phyloP scores from a whole-genome alignment of 2,113 vertebrate species.

The Elephas maximus region DNA sequence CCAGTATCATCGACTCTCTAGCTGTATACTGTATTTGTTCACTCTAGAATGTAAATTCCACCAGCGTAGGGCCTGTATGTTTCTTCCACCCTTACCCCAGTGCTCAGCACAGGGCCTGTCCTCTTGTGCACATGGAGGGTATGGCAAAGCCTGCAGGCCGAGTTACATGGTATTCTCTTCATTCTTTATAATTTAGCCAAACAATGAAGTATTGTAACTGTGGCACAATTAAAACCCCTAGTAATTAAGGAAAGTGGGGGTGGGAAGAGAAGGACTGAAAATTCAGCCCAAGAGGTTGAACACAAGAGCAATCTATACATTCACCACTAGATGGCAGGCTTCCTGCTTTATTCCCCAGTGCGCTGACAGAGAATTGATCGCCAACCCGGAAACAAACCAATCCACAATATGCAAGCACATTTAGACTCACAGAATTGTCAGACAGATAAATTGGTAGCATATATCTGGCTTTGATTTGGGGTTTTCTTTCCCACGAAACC shows the following conservation, averaged over 20 bases:
- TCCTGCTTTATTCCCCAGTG: background rate
- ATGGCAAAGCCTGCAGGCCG: background rate
- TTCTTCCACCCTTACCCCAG: background rate
- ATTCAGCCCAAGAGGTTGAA: background rate
- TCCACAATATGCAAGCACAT: background rate
- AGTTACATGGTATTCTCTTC: background rate
- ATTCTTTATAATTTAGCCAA: conserved; percentile 4
- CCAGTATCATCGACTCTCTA: background rate
- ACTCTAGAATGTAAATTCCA: background rate
- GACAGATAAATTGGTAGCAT: background rate
- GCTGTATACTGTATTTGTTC: background rate
- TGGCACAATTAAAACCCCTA: conserved; percentile 4
- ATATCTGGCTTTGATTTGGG: background rate
- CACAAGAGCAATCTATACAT: background rate
- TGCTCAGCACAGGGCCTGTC: background rate
- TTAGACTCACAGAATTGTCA: background rate
- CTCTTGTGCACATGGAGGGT: background rate
- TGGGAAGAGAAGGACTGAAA: background rate
- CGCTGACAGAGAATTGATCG: background rate
- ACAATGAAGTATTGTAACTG: conserved; percentile 39
- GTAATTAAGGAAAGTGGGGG: conserved; percentile 5
- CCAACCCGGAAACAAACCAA: background rate
- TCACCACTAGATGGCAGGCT: conserved; percentile 73
- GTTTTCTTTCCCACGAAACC: background rate
- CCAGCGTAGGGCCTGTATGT: background rate